phyloP scores from a whole-genome alignment of 2,888 invertebrate species.

The Polyommatus icarus region DNA sequence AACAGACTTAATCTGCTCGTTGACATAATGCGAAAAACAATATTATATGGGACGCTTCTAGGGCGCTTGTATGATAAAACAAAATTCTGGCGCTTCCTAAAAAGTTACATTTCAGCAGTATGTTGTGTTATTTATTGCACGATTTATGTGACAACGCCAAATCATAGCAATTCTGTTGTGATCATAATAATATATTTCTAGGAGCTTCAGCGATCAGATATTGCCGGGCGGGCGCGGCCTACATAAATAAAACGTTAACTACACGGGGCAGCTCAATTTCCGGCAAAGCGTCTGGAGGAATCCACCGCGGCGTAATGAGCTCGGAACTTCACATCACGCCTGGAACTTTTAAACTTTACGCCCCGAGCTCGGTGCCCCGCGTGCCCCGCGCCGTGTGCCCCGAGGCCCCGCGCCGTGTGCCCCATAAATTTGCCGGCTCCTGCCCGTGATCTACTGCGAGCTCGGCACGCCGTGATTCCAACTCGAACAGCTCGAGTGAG shows the following conservation, averaged over 20 bases:
- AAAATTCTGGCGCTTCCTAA: neutral
- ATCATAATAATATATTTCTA: neutral
- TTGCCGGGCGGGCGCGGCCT: neutral
- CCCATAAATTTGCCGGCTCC: neutral
- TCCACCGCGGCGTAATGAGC: neutral
- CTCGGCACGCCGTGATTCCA: neutral
- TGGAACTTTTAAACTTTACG: neutral
- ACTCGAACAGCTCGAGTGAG: neutral
- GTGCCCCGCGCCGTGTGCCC: neutral
- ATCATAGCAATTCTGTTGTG: neutral
- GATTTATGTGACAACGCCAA: neutral
- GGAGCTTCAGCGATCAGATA: neutral
- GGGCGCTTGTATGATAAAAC: too few species aligned
- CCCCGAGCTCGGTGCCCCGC: neutral
- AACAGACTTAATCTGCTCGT: neutral
- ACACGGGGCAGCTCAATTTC: neutral
- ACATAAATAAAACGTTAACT: neutral
- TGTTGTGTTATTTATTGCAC: neutral
- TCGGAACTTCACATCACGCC: neutral
- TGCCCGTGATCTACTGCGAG: neutral
- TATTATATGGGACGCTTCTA: neutral
- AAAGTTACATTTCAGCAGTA: neutral
- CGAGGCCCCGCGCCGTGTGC: neutral
- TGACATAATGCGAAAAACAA: neutral
- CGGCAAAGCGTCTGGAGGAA: neutral